Evolutionary conservation across 2,113 vertebrate species (phyloP).

Genomic region (Oncorhynchus tshawytscha): DNA sequence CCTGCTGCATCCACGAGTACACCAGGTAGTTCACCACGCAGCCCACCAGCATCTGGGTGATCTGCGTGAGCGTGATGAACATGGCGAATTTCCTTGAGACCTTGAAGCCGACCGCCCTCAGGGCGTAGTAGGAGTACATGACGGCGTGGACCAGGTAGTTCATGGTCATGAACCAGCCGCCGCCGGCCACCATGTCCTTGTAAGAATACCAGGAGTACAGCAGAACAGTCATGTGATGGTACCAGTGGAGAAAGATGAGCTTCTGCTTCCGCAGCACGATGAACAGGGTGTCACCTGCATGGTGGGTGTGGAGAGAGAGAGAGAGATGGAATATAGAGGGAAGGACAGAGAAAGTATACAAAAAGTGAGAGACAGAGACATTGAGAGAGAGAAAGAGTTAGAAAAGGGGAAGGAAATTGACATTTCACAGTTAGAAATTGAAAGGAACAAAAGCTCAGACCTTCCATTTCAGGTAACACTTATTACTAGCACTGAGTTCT

Average conservation of each 20-base stretch:
- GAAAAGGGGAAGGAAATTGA: not conserved
- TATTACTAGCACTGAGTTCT: too few relatives aligned
- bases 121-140: constrained; percentile 98
- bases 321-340: not conserved
- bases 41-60: constrained; percentile 96
- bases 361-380: constrained; percentile 3
- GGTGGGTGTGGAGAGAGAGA: not conserved
- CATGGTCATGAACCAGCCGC: constrained; percentile 99
- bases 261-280: constrained; percentile 98
- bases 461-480: not conserved
- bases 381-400: not conserved
- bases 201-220: constrained; percentile 99
- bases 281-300: constrained; percentile 94
- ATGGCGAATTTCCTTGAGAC: constrained; percentile 96
- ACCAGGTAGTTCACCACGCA: constrained; percentile 97
- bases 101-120: constrained; percentile 92
- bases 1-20: constrained; percentile 97
- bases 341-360: not conserved
- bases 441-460: not conserved
- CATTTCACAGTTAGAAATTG: not conserved
- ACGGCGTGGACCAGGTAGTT: constrained; percentile 97
- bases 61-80: constrained; percentile 98
- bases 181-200: constrained; percentile 99
- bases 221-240: constrained; percentile 98
- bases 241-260: constrained; percentile 99